Percentiles rank a stretch among this genome's conserved stretches.
phyloP scores from a whole-genome alignment of 2,113 vertebrate genomes.

The Chrysemys picta region DNA sequence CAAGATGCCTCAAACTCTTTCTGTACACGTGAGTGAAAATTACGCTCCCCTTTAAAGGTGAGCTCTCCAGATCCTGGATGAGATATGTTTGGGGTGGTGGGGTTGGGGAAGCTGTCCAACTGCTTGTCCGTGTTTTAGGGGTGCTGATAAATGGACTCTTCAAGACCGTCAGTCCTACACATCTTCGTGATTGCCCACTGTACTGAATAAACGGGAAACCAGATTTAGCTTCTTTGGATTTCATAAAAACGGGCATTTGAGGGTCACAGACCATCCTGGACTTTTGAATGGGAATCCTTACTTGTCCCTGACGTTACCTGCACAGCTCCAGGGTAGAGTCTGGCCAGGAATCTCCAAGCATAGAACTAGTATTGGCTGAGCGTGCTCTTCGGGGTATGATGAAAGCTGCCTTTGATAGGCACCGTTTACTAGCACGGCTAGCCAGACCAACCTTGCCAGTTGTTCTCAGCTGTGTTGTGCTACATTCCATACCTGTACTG shows the following conservation, averaged over 20 bases:
- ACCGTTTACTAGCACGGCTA: background rate
- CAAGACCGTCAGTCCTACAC: background rate
- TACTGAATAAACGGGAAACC: constrained; percentile 39
- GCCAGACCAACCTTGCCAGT: background rate
- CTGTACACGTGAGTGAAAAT: background rate
- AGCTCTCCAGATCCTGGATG: background rate
- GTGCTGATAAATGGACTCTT: background rate
- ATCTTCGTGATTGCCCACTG: background rate
- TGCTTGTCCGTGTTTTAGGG: constrained; percentile 4
- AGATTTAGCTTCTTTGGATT: background rate
- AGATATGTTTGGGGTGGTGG: background rate
- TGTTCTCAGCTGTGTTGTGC: background rate
- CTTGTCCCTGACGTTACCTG: accelerated
- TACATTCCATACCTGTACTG: background rate
- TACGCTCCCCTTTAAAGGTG: background rate
- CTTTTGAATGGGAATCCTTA: background rate
- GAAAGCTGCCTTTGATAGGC: background rate
- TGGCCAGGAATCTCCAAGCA: background rate
- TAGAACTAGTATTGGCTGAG: background rate
- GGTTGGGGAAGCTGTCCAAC: constrained; percentile 19
- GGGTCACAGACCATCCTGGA: background rate
- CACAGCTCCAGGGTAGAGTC: accelerated
- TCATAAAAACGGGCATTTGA: background rate
- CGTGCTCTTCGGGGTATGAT: background rate
- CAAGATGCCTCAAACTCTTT: background rate